phyloP scores from a whole-genome alignment of 2,888 invertebrate species.

The Epirrhoe tristata region DNA sequence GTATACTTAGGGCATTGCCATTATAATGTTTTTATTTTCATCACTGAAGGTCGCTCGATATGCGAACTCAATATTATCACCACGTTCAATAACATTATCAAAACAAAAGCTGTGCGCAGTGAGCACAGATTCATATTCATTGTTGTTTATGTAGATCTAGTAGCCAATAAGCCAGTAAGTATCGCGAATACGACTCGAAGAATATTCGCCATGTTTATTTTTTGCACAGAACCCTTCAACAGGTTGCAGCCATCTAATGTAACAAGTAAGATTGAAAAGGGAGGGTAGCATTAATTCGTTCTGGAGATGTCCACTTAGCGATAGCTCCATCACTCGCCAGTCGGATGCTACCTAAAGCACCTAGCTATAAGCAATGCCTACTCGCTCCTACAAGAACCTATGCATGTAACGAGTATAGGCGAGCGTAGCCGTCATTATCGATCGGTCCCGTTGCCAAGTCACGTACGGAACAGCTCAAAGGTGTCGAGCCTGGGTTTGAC shows the following conservation, averaged over 20 bases:
- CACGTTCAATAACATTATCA: conserved; percentile 58
- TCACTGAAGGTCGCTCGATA: conserved; percentile 60
- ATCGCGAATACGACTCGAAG: conserved; percentile 41
- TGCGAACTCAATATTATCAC: conserved; percentile 57
- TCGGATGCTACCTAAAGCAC: conserved; percentile 18
- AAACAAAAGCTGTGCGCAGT: conserved; percentile 50
- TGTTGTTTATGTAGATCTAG: not conserved
- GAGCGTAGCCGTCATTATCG: conserved; percentile 55
- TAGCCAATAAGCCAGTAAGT: not conserved
- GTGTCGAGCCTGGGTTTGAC: conserved; percentile 49
- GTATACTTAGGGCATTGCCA: conserved; percentile 39
- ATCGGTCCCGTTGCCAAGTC: conserved; percentile 74
- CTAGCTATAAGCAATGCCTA: conserved; percentile 21
- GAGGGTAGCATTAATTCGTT: conserved; percentile 33
- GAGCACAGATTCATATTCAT: conserved; percentile 19
- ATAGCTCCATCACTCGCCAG: conserved; percentile 24
- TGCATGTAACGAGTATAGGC: conserved; percentile 33
- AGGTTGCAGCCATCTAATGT: conserved; percentile 49
- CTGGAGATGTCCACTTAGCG: conserved; percentile 28
- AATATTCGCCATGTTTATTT: conserved; percentile 49
- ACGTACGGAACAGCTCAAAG: conserved; percentile 56
- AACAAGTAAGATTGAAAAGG: conserved; percentile 37
- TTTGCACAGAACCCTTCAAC: conserved; percentile 54
- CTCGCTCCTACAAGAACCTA: conserved; percentile 33
- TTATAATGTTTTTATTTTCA: conserved; percentile 52